Base-by-base conservation (phyloP, 2,113 vertebrate genomes). In the Macaca nemestrina region DNA sequence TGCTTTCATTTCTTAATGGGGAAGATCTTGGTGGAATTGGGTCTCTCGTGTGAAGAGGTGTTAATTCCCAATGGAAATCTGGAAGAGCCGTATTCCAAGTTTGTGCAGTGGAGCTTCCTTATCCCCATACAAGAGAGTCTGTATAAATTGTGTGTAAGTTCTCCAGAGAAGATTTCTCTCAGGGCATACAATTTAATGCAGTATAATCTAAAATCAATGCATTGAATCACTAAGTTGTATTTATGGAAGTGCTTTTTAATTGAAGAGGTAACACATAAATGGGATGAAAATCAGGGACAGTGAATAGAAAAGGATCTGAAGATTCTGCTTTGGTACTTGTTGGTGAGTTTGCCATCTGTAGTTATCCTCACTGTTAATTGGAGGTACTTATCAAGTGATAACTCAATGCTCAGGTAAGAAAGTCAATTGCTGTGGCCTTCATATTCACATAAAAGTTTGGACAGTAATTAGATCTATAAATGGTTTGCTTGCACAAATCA, bases 41-140 rank as follows among this genome's bases (percentile, higher is more conserved):
- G n/a, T 88, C 82, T 95, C 93, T 18, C 82, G 89, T 97, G 90
- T 79, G 23, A 95, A 90, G 75, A 84, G 40, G 30, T n/a, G 25
- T 81, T 92, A 95, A 93, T 94, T 94, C 94, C 81, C 85, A 48
- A 3, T 61, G 78, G 52, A 94, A 38, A 43, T 14, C 30, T 30
- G 25, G 59, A 80, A 40, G 57, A 91, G 18, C 48, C 5, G 11
- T 78, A 30, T 14, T 85, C 18, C 55, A 82, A 27, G 20, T 93
- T 78, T 80, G 43, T 79, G 55, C 35, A 50, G 25, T 3, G n/a
- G 35, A 91, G 79, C 25, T 88, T 90, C 79, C 64, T 92, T 52
- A 57, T 11, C 23, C 50, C n/a, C 59, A 57, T 17, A 43, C 32
- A 92, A 38, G 32, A 48, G 95, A 94, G 10, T 57, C 55, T 87